Conservation (phyloP, 2,888 invertebrate species). For the Calameuta idolon region DNA sequence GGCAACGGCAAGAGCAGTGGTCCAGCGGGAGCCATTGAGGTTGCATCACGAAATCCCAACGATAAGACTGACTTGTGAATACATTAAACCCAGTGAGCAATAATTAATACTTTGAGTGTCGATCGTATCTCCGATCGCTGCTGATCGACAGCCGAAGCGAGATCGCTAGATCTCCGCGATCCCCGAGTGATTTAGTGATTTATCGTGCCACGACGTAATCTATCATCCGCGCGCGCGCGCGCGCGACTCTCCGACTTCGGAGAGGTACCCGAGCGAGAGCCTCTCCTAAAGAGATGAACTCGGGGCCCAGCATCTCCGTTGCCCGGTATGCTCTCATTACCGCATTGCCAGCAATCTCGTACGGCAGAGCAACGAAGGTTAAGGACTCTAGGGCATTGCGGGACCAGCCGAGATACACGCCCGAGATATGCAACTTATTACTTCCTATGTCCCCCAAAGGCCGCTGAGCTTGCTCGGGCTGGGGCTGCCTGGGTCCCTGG, state of each 20-base stretch:
- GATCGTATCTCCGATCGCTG: constrained; percentile 26
- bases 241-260: constrained; percentile 4
- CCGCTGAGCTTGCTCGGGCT: too few species aligned
- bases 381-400: constrained; percentile 44
- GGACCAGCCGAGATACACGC: constrained; percentile 22
- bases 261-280: constrained; percentile 4
- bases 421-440: constrained; percentile 22
- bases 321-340: constrained; percentile 41
- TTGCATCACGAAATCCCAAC: constrained; percentile 8
- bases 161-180: constrained; percentile 23
- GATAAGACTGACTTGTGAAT: constrained; percentile 15
- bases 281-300: constrained; percentile 2
- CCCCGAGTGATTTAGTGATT: constrained; percentile 45
- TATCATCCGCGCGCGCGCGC: constrained; percentile 37
- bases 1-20: too few species aligned
- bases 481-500: too few species aligned
- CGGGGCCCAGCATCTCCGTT: constrained; percentile 1
- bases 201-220: constrained; percentile 49
- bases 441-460: constrained; percentile 4
- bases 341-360: constrained; percentile 22
- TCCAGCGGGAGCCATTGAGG: not conserved
- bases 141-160: constrained; percentile 27
- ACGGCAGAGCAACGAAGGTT: constrained; percentile 32
- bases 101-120: constrained; percentile 25
- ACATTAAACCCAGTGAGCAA: constrained; percentile 23